Evolutionary conservation across 1,140 invertebrate species (phyloP), one percentile per base, ranked within the genome.

Genomic region (Archivesica marissinica): DNA sequence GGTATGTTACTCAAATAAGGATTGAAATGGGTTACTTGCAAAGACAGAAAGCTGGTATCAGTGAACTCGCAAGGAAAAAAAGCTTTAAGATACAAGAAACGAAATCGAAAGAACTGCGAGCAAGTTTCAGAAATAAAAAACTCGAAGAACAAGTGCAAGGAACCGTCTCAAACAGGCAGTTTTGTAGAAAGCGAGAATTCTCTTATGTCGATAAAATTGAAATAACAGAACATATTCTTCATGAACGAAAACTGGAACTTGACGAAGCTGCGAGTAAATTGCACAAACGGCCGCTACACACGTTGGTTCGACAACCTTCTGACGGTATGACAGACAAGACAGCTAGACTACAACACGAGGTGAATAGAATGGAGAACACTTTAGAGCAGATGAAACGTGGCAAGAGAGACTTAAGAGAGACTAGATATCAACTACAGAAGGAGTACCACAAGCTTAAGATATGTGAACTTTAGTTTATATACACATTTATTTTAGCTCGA

Each of bases 371-470:
- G 25, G 82, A 85, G 44, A 68, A 33, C 9, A 23, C 25, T n/a
- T 39, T 85, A 41, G n/a, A 47, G 11, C 30, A 30, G 20, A 85
- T 85, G 61, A 77, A 78, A 50, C 39, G 44, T 0, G 75, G 61
- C 9, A 77, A 78, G n/a, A 35, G 82, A 7, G 44, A 85, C 28
- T 38, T 85, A 59, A 64, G 52, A 9, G 82, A 78, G 33, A 78
- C 74, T 7, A 66, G 82, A 23, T 85, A 85, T 61, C 20, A 76
- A 17, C 59, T 77, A 20, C 82, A 85, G 82, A 85, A 85, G 70
- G 70, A 85, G 4, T 78, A 77, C 4, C 82, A 85, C 30, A 68
- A 70, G 25, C 74, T 85, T 1, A 77, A 77, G 82, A 74, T 85
- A 56, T 64, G 50, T 35, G 47, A n/a, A n/a, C n/a, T n/a, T n/a